Conservation (phyloP, 2,888 invertebrate species). For the Neoitamus cyanurus region DNA sequence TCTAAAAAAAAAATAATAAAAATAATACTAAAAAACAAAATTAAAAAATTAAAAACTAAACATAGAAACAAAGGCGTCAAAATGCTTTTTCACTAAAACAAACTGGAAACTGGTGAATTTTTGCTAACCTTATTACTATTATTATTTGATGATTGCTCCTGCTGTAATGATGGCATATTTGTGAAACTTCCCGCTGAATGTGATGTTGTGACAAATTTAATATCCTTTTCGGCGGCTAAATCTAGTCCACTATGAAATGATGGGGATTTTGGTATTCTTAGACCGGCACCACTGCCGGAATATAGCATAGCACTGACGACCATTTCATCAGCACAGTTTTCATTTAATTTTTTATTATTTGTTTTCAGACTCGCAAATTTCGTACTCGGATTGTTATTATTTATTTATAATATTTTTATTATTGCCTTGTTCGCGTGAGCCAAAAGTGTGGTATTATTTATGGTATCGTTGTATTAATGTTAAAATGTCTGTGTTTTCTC, state of each 20-base stretch:
- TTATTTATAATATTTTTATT: not conserved
- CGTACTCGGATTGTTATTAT: not conserved
- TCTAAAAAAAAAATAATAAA: not conserved
- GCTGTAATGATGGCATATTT: constrained; percentile 61
- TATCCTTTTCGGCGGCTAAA: constrained; percentile 72
- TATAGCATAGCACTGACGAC: constrained; percentile 67
- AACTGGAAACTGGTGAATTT: not conserved
- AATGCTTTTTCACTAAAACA: not conserved
- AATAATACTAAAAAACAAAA: not conserved
- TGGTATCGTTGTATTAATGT: not conserved
- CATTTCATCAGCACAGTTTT: constrained; percentile 61
- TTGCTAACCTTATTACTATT: constrained; percentile 40
- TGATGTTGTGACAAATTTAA: constrained; percentile 52
- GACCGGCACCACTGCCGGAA: constrained; percentile 65
- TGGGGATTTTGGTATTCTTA: constrained; percentile 87
- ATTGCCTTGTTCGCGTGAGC: not conserved
- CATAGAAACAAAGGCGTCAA: not conserved
- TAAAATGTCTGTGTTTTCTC: not conserved
- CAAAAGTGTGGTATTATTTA: not conserved
- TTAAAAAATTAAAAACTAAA: not conserved
- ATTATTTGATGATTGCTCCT: constrained; percentile 53
- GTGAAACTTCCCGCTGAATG: constrained; percentile 56
- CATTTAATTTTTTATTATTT: constrained; percentile 50
- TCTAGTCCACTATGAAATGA: constrained; percentile 89
- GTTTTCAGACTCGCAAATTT: not conserved